Evolutionary conservation across 1,140 invertebrate genomes (phyloP), one percentile per base, ranked within the genome.

Genomic region (Ganaspis sp.): DNA sequence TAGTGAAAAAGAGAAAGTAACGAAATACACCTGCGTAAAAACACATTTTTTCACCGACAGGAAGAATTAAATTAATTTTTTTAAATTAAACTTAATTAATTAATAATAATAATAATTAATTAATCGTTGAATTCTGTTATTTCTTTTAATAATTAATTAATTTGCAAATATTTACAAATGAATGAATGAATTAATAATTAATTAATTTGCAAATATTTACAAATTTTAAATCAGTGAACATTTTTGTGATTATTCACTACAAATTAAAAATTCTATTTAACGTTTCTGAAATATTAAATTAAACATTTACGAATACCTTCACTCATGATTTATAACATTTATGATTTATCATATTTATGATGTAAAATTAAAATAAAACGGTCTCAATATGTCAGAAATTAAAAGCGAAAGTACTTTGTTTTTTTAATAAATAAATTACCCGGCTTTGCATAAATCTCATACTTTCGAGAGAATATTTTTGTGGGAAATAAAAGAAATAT

Each of bases 1-100:
- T 64, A 64, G 29, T 64, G 23, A 15, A 15, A 11, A 29, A 64
- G 58, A 64, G 58, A 64, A 64, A 64, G 58, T 34, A 11, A 12
- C 12, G 2, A 64, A 26, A 29, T 64, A 26, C 58, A 64, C 58
- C 58, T 29, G 58, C 23, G 23, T 34, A 3, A 29, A n/a, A 12
- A 29, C 8, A 15, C 26, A 15, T n/a, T 64, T 49, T 49, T 49
- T n/a, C 15, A 49, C 4, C 45, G 45, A 37, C 37, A n/a, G n/a
- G 0, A 69, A 9, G 17, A 29, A 69, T n/a, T 69, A 11, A 29
- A 15, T n/a, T 29, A 69, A 34, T 69, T 26, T 69, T 12, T 29
- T 69, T 69, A 9, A 15, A 15, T 45, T 15, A 45, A 15, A 15
- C 0, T n/a, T n/a, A n/a, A n/a, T n/a, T n/a, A n/a, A n/a, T n/a